phyloP scores from a whole-genome alignment of 1,140 invertebrate genomes.

The Bombus confusus region DNA sequence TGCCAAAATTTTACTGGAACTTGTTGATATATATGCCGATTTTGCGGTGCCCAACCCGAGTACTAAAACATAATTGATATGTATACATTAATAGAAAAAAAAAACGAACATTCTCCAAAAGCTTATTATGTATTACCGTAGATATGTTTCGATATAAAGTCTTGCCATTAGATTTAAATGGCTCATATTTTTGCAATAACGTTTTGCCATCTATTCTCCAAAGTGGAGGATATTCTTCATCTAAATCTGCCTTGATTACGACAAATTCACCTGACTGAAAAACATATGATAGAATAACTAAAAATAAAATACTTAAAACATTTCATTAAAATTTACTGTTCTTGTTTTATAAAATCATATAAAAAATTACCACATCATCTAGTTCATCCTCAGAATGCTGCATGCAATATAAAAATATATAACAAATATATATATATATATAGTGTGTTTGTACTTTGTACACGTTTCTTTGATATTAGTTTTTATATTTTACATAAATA shows the following conservation, averaged over 20 bases:
- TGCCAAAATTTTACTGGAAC: constrained; percentile 89
- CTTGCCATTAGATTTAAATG: constrained; percentile 91
- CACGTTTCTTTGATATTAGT: neutral
- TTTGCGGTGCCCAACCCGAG: constrained; percentile 91
- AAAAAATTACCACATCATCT: constrained; percentile 71
- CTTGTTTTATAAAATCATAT: neutral
- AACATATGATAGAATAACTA: neutral
- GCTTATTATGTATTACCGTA: constrained; percentile 85
- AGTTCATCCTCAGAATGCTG: constrained; percentile 71
- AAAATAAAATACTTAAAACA: neutral
- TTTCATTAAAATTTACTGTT: constrained; percentile 13
- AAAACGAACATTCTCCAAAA: constrained; percentile 5
- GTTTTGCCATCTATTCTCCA: constrained; percentile 95
- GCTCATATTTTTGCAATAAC: constrained; percentile 93
- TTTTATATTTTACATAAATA: neutral
- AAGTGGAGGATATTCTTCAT: constrained; percentile 89
- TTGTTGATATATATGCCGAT: constrained; percentile 89
- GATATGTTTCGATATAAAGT: constrained; percentile 93
- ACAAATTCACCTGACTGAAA: constrained; percentile 92
- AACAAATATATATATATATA: neutral
- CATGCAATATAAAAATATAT: constrained; percentile 64
- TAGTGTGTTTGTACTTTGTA: neutral
- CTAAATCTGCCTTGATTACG: constrained; percentile 89
- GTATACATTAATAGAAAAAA: constrained; percentile 29
- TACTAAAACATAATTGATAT: constrained; percentile 83